phyloP scores from a whole-genome alignment of 2,888 invertebrate genomes.

The Proisotoma minuta region DNA sequence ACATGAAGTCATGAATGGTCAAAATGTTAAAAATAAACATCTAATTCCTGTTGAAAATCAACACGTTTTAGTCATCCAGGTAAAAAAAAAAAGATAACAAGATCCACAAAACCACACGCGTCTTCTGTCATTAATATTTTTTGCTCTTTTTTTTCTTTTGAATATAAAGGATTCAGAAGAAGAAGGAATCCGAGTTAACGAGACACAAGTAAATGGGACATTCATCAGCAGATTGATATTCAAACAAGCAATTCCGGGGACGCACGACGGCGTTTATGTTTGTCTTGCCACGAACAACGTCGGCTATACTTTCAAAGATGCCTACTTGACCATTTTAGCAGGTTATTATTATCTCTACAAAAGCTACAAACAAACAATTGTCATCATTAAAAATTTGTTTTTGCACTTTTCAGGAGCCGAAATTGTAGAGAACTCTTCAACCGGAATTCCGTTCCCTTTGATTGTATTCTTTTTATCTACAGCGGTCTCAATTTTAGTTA shows the following conservation, averaged over 20 bases:
- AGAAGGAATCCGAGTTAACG: constrained; percentile 44
- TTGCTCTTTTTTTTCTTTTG: neutral
- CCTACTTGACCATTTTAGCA: constrained; percentile 39
- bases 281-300: constrained; percentile 45
- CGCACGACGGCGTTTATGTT: constrained; percentile 43
- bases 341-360: too few relatives aligned
- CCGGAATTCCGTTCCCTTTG: constrained; percentile 39
- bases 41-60: constrained; percentile 45
- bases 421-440: constrained; percentile 36
- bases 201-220: constrained; percentile 45
- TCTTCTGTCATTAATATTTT: too few relatives aligned
- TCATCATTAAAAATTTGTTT: neutral
- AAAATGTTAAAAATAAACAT: constrained; percentile 36
- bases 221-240: constrained; percentile 45
- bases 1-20: constrained; percentile 30
- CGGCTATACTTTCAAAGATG: constrained; percentile 45
- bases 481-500: constrained; percentile 38
- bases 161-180: constrained; percentile 41
- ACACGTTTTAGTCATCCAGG: constrained; percentile 46
- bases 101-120: too few relatives aligned
- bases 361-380: constrained; percentile 8
- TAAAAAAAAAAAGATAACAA: too few relatives aligned
- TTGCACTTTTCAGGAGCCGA: constrained; percentile 34
- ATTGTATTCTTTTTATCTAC: constrained; percentile 43
- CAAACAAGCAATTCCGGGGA: constrained; percentile 31